A percentile compares a stretch with the other conserved stretches of the same genome.
Conservation (phyloP, 2,888 invertebrate genomes). For the Leptinotarsa haldemani region DNA sequence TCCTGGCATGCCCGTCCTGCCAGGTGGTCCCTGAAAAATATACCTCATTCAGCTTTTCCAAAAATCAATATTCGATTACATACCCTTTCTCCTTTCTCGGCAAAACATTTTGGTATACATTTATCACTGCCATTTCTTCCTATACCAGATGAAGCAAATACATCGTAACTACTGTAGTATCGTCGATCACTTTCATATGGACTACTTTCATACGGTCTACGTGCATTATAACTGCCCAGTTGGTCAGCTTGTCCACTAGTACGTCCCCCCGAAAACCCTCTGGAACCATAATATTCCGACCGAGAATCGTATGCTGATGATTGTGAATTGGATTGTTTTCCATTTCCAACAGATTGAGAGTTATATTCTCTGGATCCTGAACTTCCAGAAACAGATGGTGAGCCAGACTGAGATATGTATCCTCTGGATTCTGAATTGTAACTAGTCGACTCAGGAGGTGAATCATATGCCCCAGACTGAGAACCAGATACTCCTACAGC, state of each 20-base stretch:
- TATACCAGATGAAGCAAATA: slow-evolving; percentile 66
- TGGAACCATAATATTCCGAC: slow-evolving; percentile 60
- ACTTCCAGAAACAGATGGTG: not conserved
- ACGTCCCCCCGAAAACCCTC: slow-evolving; percentile 8
- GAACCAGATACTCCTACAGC: not conserved
- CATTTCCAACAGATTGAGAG: slow-evolving; percentile 2
- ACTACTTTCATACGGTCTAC: slow-evolving; percentile 58
- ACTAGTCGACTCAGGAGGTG: not conserved
- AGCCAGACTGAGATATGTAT: not conserved
- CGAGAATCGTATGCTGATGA: slow-evolving; percentile 6
- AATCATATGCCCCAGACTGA: not conserved
- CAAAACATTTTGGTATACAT: slow-evolving; percentile 88
- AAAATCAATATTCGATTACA: slow-evolving; percentile 20
- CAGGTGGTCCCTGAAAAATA: slow-evolving; percentile 76
- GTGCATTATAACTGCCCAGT: slow-evolving; percentile 56
- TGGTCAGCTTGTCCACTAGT: slow-evolving; percentile 22
- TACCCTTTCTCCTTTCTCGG: slow-evolving; percentile 86
- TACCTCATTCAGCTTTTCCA: not conserved
- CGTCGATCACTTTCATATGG: slow-evolving; percentile 58
- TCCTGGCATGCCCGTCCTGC: slow-evolving; percentile 78
- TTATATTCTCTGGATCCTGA: too few relatives aligned
- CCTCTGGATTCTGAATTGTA: not conserved
- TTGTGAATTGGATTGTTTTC: not conserved
- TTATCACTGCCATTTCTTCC: slow-evolving; percentile 71
- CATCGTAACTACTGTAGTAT: slow-evolving; percentile 67